Evolutionary conservation across 2,113 vertebrate species (phyloP).

Genomic region (Tautogolabrus adspersus): DNA sequence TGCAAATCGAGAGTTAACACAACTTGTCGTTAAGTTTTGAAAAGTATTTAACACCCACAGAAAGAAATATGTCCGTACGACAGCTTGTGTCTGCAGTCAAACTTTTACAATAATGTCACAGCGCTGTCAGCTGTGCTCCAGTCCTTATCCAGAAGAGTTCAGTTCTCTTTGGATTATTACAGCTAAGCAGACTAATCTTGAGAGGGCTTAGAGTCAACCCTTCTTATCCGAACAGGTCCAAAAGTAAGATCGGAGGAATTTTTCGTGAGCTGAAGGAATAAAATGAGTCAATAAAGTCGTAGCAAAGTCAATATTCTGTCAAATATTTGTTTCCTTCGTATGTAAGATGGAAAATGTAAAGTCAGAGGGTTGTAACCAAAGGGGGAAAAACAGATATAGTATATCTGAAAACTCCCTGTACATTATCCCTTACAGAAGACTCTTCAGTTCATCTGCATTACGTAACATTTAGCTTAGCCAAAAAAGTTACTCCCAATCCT

Average conservation of each 20-base stretch:
- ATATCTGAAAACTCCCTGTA: background rate
- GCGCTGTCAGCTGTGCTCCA: background rate
- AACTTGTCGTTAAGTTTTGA: conserved; percentile 16
- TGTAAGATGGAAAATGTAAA: background rate
- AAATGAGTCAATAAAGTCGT: background rate
- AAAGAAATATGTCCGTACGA: background rate
- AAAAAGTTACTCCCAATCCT: background rate
- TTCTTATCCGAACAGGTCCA: background rate
- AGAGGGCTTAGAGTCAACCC: background rate
- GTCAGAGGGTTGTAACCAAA: background rate
- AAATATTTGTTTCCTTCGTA: background rate
- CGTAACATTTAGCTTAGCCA: background rate
- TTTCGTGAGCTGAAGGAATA: background rate
- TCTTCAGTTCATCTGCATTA: background rate
- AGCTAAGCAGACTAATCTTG: background rate
- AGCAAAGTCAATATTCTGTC: background rate
- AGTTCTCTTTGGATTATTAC: background rate
- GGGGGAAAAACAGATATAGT: too few relatives aligned
- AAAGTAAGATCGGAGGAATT: background rate
- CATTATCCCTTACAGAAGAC: background rate
- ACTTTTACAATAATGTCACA: conserved; percentile 1
- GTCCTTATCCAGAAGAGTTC: background rate
- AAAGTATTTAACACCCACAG: background rate
- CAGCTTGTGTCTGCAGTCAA: conserved; percentile 15
- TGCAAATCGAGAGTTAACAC: background rate